These are phyloP conservation scores for Gymnodraco acuticeps DNA, from an alignment of 2,797 vertebrate species.

Conservation along the genomic window DNA sequence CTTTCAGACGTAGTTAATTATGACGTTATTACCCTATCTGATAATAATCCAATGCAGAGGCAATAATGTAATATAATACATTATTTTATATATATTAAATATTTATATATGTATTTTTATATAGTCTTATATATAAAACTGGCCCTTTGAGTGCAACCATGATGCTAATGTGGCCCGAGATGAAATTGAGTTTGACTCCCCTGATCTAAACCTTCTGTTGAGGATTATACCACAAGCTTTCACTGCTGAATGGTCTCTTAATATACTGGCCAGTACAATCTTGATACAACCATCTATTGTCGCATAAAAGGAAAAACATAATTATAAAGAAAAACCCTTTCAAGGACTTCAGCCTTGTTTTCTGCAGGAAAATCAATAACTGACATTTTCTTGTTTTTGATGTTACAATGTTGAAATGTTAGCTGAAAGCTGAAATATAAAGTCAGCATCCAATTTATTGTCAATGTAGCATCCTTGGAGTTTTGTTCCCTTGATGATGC, in stretches of 20 bases:
- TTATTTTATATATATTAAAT: too few species aligned
- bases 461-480: conserved; percentile 2
- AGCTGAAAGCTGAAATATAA: neutral
- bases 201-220: neutral
- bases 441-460: neutral
- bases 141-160: too few species aligned
- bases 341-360: too few species aligned
- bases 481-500: neutral
- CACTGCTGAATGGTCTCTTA: neutral
- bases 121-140: too few species aligned
- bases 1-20: too few species aligned
- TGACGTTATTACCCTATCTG: too few species aligned
- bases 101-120: too few species aligned
- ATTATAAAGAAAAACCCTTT: too few species aligned
- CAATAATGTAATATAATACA: too few species aligned
- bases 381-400: conserved; percentile 3
- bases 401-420: neutral
- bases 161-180: too few species aligned
- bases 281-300: neutral
- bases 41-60: too few species aligned
- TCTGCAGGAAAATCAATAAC: neutral
- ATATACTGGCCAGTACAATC: neutral
- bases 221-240: neutral
- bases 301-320: neutral
- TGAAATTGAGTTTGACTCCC: too few species aligned